These are phyloP conservation scores for Colletes gigas DNA, from an alignment of 1,140 invertebrate genomes.

Conservation along the genomic window DNA sequence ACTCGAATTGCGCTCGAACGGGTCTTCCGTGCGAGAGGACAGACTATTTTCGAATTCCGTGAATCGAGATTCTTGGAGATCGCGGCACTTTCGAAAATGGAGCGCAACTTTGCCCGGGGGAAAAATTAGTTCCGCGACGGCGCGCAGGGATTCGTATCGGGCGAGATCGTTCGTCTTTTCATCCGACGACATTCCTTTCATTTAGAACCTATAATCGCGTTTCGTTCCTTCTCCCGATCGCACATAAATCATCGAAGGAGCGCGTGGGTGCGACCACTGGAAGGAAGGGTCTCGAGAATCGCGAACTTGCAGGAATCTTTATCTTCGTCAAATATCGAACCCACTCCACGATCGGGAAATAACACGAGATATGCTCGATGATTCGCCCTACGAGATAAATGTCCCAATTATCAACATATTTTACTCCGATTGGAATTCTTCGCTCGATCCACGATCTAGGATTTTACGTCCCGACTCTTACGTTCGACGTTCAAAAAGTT, in stretches of 20 bases:
- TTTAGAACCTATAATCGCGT: conserved; percentile 10
- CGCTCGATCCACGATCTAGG: no score
- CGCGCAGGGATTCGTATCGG: neutral
- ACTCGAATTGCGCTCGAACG: no score
- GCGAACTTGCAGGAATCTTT: conserved; percentile 16
- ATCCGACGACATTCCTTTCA: conserved; percentile 1
- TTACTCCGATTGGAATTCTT: no score
- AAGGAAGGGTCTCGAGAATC: neutral
- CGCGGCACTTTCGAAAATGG: neutral
- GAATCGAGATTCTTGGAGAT: no score
- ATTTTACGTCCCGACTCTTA: no score
- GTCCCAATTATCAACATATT: no score
- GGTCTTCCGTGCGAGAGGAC: no score
- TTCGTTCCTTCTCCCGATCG: neutral
- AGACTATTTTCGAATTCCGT: no score
- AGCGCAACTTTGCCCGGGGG: neutral
- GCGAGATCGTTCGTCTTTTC: conserved; percentile 24
- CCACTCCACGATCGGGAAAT: neutral
- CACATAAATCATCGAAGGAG: conserved; percentile 19
- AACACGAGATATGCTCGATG: neutral
- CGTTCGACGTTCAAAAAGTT: no score
- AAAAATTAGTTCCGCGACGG: conserved; percentile 3
- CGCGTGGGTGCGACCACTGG: neutral
- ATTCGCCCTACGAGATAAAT: neutral
- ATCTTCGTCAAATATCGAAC: neutral